phyloP scores from a whole-genome alignment of 2,888 invertebrate genomes.

The Caenorhabditis plicata region DNA sequence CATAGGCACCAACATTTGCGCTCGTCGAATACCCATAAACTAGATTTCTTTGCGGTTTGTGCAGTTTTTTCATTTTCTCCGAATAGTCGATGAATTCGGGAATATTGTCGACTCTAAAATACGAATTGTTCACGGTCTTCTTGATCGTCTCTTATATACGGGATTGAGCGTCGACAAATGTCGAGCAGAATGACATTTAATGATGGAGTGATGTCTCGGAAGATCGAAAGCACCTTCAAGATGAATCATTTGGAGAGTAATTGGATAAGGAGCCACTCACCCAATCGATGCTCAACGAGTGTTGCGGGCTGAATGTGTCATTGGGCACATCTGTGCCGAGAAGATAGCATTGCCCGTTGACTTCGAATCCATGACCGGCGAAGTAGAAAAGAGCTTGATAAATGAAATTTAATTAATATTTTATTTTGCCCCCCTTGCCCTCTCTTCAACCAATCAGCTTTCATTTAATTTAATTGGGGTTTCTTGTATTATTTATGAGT shows the following conservation, averaged over 20 bases:
- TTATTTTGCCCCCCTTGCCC: too few species aligned
- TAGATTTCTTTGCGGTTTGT: conserved; percentile 58
- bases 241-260: neutral
- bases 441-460: too few species aligned
- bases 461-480: too few species aligned
- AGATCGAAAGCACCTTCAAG: conserved; percentile 58
- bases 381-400: conserved; percentile 68
- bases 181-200: conserved; percentile 67
- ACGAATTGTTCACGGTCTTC: neutral
- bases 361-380: conserved; percentile 69
- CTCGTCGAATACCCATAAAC: conserved; percentile 65
- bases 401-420: too few species aligned
- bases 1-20: conserved; percentile 65
- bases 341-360: conserved; percentile 67
- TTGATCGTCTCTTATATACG: conserved; percentile 31
- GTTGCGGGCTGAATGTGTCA: conserved; percentile 57
- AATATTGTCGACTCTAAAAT: conserved; percentile 30
- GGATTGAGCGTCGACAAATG: conserved; percentile 66
- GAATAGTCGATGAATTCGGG: conserved; percentile 48
- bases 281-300: conserved; percentile 65
- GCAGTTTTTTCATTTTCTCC: conserved; percentile 44
- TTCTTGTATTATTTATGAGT: too few species aligned
- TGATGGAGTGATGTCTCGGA: conserved; percentile 65
- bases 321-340: conserved; percentile 67
- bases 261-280: conserved; percentile 1